Conservation (phyloP, 2,888 invertebrate species). For the Lysandra coridon region DNA sequence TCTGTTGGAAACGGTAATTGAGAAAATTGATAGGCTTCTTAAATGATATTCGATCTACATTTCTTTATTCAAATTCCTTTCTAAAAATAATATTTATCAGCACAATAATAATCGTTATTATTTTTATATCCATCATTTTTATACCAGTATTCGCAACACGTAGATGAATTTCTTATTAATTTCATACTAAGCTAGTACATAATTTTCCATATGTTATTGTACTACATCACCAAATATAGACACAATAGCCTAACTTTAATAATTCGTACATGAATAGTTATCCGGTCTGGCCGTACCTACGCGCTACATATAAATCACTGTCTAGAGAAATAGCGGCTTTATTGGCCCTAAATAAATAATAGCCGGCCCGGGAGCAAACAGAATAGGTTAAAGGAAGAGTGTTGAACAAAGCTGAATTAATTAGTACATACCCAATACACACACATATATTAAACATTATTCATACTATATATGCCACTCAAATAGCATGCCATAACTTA, state of each 20-base stretch:
- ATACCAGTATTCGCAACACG: neutral
- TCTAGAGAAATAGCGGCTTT: conserved; percentile 35
- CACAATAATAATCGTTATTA: too few relatives aligned
- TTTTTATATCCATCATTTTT: too few relatives aligned
- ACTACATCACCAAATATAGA: neutral
- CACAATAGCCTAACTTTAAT: neutral
- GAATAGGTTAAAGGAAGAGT: conserved; percentile 29
- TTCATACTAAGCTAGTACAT: neutral
- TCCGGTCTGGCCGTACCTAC: neutral
- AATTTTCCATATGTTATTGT: neutral
- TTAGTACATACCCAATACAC: conserved; percentile 24
- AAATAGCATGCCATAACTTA: neutral
- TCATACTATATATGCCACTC: neutral
- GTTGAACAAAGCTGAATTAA: conserved; percentile 31
- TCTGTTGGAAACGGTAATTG: neutral
- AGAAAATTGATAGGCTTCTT: too few relatives aligned
- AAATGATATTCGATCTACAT: too few relatives aligned
- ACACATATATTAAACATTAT: neutral
- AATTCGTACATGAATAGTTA: neutral
- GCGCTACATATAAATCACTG: neutral
- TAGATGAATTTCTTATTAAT: neutral
- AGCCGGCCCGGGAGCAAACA: conserved; percentile 35
- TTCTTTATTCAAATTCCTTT: too few relatives aligned
- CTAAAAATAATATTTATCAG: too few relatives aligned
- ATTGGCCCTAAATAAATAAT: conserved; percentile 40